Percentiles rank a stretch among this genome's conserved stretches.
These are phyloP conservation scores for Miichthys miiuy DNA, from an alignment of 2,797 vertebrate genomes.

Conservation along the genomic window DNA sequence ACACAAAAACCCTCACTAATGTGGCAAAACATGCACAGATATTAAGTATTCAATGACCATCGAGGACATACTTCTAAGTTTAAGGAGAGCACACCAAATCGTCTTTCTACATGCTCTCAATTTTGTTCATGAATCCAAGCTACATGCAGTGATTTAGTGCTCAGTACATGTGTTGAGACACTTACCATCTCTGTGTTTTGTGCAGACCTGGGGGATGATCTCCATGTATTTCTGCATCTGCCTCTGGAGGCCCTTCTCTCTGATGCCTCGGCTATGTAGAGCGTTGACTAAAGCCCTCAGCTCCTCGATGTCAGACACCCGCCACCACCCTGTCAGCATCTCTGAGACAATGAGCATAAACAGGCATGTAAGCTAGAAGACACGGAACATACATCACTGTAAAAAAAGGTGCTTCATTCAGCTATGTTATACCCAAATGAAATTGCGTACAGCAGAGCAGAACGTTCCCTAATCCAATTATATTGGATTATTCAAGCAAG, in stretches of 20 bases:
- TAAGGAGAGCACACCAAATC: slow-evolving; percentile 17
- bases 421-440: slow-evolving; percentile 42
- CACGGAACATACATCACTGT: slow-evolving; percentile 32
- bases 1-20: background rate
- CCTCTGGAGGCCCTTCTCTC: slow-evolving; percentile 96
- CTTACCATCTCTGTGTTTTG: slow-evolving; percentile 95
- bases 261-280: slow-evolving; percentile 94
- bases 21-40: slow-evolving; percentile 3
- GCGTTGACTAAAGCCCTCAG: slow-evolving; percentile 90
- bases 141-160: background rate
- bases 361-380: slow-evolving; percentile 41
- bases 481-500: slow-evolving; percentile 59
- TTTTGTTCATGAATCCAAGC: background rate
- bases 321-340: slow-evolving; percentile 98
- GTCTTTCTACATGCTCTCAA: background rate
- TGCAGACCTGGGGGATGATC: slow-evolving; percentile 95
- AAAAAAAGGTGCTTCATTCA: slow-evolving; percentile 40
- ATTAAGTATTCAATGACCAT: slow-evolving; percentile 23
- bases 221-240: slow-evolving; percentile 99
- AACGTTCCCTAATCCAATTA: slow-evolving; percentile 64
- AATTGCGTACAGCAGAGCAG: slow-evolving; percentile 43
- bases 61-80: slow-evolving; percentile 5
- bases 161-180: slow-evolving; percentile 9
- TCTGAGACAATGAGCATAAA: slow-evolving; percentile 82
- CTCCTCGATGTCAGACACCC: slow-evolving; percentile 94